Conservation (phyloP, 2,113 vertebrate species). For the Phrynosoma blainvillii region DNA sequence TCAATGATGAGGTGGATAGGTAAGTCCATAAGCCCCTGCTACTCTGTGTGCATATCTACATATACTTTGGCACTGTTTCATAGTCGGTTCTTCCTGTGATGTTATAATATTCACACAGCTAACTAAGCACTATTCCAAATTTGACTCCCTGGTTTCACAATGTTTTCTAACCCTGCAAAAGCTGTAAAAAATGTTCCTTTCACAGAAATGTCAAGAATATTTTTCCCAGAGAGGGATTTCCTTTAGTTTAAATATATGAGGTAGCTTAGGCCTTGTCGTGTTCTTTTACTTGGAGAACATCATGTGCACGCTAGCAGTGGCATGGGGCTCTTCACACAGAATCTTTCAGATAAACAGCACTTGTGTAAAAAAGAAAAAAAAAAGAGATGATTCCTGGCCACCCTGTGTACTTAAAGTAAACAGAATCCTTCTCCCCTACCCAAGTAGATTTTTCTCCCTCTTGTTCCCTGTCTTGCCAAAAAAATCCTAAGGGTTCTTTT, state of each 20-base stretch:
- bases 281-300: too few relatives aligned
- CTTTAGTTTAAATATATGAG: background rate
- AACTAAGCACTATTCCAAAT: background rate
- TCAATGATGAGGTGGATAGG: conserved; percentile 98
- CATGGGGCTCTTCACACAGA: too few relatives aligned
- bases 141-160: background rate
- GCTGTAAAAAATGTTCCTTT: background rate
- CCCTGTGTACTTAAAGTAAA: too few relatives aligned
- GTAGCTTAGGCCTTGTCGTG: background rate
- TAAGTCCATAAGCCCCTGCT: conserved; percentile 75
- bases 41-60: background rate
- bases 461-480: too few relatives aligned
- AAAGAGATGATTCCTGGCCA: too few relatives aligned
- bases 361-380: too few relatives aligned
- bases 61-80: background rate
- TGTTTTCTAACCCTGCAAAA: background rate
- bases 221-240: background rate
- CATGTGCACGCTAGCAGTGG: too few relatives aligned
- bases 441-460: too few relatives aligned
- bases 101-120: background rate
- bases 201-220: background rate
- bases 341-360: too few relatives aligned
- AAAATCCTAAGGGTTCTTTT: too few relatives aligned
- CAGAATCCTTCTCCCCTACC: too few relatives aligned
- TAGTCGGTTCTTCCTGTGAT: background rate